These are phyloP conservation scores for Gandaritis pyraliata DNA, from an alignment of 2,888 invertebrate genomes.

Conservation along the genomic window DNA sequence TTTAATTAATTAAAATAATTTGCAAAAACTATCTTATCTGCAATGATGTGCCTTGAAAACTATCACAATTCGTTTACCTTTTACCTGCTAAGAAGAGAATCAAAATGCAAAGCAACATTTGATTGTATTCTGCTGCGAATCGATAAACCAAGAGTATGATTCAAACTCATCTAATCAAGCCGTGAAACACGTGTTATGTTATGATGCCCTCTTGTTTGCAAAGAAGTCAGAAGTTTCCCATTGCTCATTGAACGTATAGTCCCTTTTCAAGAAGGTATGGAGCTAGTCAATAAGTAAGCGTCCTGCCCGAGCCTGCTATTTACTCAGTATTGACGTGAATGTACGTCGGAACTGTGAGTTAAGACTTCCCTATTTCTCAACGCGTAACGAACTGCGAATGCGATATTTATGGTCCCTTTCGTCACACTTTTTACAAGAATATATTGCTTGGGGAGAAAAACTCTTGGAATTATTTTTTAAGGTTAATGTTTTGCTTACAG, in stretches of 20 bases:
- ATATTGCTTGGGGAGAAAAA: conserved; percentile 49
- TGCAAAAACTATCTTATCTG: too few relatives aligned
- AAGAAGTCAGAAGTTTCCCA: too few relatives aligned
- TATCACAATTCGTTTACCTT: too few relatives aligned
- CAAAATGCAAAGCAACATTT: too few relatives aligned
- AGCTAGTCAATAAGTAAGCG: conserved; percentile 20
- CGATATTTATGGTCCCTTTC: conserved; percentile 53
- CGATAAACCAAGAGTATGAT: too few relatives aligned
- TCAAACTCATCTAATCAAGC: too few relatives aligned
- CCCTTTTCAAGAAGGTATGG: conserved; percentile 10
- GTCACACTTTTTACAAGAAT: conserved; percentile 51
- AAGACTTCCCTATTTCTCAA: conserved; percentile 49
- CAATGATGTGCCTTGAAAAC: too few relatives aligned
- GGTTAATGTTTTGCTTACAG: conserved; percentile 43
- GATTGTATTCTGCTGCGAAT: too few relatives aligned
- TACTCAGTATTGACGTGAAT: conserved; percentile 29
- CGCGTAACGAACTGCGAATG: conserved; percentile 58
- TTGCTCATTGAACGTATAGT: neutral
- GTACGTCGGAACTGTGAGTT: conserved; percentile 44
- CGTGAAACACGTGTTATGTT: too few relatives aligned
- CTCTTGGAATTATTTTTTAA: conserved; percentile 36
- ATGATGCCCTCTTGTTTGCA: too few relatives aligned
- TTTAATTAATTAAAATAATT: too few relatives aligned
- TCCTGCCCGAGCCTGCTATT: conserved; percentile 17
- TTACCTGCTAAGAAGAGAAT: too few relatives aligned